These are phyloP conservation scores for Gymnoscopelus microlampas DNA, from an alignment of 2,797 vertebrate genomes.

Conservation along the genomic window DNA sequence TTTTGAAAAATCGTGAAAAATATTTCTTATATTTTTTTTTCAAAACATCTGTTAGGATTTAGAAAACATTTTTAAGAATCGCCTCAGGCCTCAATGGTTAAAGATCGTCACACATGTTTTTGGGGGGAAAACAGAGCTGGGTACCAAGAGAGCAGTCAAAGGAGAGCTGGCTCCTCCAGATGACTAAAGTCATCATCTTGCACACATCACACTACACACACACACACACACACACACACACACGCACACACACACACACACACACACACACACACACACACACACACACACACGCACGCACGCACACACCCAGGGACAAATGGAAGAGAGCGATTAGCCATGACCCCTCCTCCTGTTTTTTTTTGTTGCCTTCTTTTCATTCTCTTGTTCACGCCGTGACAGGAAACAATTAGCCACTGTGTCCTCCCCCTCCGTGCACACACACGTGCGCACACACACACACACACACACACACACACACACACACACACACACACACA, in stretches of 20 bases:
- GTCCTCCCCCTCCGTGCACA: conserved; percentile 65
- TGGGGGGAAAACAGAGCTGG: too few species aligned
- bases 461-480: conserved; percentile 20
- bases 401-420: conserved; percentile 80
- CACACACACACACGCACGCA: conserved; percentile 10
- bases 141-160: neutral
- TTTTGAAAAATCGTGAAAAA: too few species aligned
- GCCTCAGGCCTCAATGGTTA: too few species aligned
- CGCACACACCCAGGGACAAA: conserved; percentile 47
- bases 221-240: neutral
- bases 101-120: too few species aligned
- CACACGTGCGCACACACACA: conserved; percentile 61
- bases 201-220: neutral
- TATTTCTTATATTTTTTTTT: too few species aligned
- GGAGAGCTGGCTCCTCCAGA: neutral
- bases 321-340: conserved; percentile 59
- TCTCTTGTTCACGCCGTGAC: conserved; percentile 61
- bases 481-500: conserved; percentile 1
- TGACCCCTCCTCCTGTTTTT: conserved; percentile 53
- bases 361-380: conserved; percentile 55
- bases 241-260: neutral
- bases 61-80: too few species aligned
- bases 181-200: neutral
- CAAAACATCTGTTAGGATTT: too few species aligned
- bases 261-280: neutral